Conservation (phyloP, 2,797 vertebrate species). For the Eurystomus glaucurus region DNA sequence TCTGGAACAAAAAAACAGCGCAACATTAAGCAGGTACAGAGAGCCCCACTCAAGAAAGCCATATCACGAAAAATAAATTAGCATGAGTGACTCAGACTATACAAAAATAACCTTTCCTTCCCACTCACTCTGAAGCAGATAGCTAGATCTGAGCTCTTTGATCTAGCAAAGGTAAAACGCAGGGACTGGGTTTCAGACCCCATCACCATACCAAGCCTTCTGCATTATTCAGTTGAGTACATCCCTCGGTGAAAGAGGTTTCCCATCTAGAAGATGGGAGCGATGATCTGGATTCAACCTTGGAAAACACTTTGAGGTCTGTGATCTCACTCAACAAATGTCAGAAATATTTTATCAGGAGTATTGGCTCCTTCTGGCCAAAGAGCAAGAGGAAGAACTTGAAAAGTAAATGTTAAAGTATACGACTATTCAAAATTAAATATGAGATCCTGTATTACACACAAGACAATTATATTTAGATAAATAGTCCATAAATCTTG, state of each 20-base stretch:
- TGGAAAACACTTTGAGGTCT: conserved; percentile 32
- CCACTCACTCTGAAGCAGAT: conserved; percentile 58
- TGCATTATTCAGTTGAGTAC: neutral
- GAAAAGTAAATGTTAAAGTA: conserved; percentile 51
- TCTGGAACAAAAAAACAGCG: conserved; percentile 73
- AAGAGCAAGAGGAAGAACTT: neutral
- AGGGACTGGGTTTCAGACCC: neutral
- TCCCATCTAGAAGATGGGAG: conserved; percentile 29
- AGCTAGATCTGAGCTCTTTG: conserved; percentile 49
- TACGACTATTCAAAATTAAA: neutral
- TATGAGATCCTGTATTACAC: neutral
- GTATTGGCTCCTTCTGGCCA: neutral
- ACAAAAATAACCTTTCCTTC: conserved; percentile 67
- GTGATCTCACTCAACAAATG: conserved; percentile 52
- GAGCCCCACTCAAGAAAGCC: conserved; percentile 62
- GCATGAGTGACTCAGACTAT: conserved; percentile 56
- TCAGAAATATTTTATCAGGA: conserved; percentile 61
- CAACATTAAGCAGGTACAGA: conserved; percentile 70
- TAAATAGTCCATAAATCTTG: neutral
- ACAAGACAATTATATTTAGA: neutral
- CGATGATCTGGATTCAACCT: conserved; percentile 26
- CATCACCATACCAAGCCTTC: neutral
- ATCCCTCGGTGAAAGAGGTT: neutral
- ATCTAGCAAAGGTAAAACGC: neutral
- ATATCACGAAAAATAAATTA: conserved; percentile 73